phyloP scores from a whole-genome alignment of 2,113 vertebrate genomes.

The Trogon surrucura region DNA sequence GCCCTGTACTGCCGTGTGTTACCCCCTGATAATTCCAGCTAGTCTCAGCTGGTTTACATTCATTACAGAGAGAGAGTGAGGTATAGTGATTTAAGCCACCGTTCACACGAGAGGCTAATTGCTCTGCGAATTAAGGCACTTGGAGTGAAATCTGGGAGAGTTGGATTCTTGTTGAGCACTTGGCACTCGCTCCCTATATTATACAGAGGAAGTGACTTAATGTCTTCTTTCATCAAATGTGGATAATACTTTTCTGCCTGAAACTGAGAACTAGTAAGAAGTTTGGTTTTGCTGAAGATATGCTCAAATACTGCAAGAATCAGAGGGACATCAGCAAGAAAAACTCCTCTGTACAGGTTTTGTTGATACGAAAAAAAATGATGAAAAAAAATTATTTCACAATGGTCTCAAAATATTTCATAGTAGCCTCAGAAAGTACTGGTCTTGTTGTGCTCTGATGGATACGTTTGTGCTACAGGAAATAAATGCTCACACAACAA shows the following conservation, averaged over 20 bases:
- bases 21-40: background rate
- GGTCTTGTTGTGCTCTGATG: background rate
- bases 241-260: background rate
- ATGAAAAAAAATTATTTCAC: background rate
- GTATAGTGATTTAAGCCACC: background rate
- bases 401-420: background rate
- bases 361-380: no score
- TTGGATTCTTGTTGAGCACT: background rate
- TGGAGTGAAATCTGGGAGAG: background rate
- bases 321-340: background rate
- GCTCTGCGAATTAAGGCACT: background rate
- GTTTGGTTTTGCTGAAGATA: background rate
- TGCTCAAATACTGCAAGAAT: background rate
- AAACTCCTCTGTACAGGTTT: background rate
- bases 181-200: rapidly evolving
- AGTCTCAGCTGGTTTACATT: background rate
- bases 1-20: background rate
- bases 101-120: background rate
- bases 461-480: background rate
- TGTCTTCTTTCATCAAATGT: background rate
- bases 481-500: background rate
- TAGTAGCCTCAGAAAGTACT: background rate
- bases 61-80: background rate
- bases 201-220: background rate
- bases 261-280: background rate